Evolutionary conservation across 2,113 vertebrate genomes (phyloP), one percentile per base, ranked within the genome.

Genomic region (Plectropomus leopardus): DNA sequence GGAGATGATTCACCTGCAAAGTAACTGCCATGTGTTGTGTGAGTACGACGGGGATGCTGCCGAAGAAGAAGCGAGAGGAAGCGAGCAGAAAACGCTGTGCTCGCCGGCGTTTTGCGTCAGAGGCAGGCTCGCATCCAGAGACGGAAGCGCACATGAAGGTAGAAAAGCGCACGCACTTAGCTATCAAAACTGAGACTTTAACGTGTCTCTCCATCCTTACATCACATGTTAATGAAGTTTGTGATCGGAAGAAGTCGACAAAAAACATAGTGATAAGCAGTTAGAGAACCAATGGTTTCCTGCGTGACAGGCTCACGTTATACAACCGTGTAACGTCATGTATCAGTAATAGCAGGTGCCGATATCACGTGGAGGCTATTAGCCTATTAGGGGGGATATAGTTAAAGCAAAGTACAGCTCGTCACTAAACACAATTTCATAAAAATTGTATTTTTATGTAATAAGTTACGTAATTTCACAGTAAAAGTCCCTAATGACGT

Each of bases 1-100:
- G 1, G 91, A 91, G 71, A 77, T 24, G 51, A 61, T 91, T 32
- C 64, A 72, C n/a, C 30, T 92, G 59, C 81, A 36, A 11, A 55
- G 13, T 1, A 64, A 70, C 59, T 72, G 47, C 17, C 65, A 23
- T 6, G 78, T 51, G 26, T 55, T 34, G 63, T 50, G 36, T 6
- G 19, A 17, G 1, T 32, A 44, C 13, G 57, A 63, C 0, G 60
- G 30, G 2, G 87, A 30, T 51, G 89, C 61, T 15, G 76, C 36
- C 36, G 36, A 40, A 10, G 36, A 8, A 40, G 36, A 63, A 34
- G 55, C 6, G 40, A 44, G 45, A 21, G 55, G 77, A 3, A 21
- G 24, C 48, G 40, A 51, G 83, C 47, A 55, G 74, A 58, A 45
- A 9, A 28, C 55, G 19, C 59, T 75, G 0, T 93, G 90, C 36